Evolutionary conservation across 1,140 invertebrate genomes (phyloP).

Genomic region (Pachypeltis micranthus): DNA sequence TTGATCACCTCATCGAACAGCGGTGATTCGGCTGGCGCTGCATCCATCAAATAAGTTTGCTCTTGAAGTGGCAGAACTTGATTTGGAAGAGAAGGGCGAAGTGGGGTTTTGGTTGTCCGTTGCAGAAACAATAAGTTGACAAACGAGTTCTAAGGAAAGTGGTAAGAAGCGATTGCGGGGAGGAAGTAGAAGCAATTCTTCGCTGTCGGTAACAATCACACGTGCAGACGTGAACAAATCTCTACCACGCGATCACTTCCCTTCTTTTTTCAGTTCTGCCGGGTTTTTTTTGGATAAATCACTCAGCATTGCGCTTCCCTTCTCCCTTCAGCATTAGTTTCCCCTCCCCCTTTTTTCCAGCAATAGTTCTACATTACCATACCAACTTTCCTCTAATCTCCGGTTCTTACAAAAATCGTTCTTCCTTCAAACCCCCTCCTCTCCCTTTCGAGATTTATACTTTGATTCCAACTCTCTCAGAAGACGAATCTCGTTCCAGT

Average conservation of each 20-base stretch:
- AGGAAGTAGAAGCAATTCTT: slow-evolving; percentile 2
- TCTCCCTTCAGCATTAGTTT: not conserved
- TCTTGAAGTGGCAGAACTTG: no score
- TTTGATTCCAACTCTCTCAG: no score
- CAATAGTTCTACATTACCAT: slow-evolving; percentile 2
- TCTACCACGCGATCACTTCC: slow-evolving; percentile 11
- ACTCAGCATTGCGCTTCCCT: not conserved
- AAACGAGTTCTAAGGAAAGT: slow-evolving; percentile 5
- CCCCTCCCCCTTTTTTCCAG: not conserved
- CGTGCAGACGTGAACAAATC: slow-evolving; percentile 14
- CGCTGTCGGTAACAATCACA: slow-evolving; percentile 12
- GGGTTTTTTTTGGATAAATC: slow-evolving; percentile 12
- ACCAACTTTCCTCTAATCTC: no score
- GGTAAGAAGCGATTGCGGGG: not conserved
- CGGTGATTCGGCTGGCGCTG: no score
- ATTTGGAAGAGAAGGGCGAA: no score
- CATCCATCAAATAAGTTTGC: no score
- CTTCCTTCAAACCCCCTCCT: not conserved
- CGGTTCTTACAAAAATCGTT: not conserved
- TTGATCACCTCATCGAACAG: no score
- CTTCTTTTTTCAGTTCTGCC: not conserved
- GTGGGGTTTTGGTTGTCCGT: slow-evolving; percentile 11
- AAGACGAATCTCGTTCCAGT: no score
- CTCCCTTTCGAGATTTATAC: no score
- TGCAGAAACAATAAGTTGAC: slow-evolving; percentile 16